Conservation (phyloP, 2,888 invertebrate species). For the Calameuta pallipes region DNA sequence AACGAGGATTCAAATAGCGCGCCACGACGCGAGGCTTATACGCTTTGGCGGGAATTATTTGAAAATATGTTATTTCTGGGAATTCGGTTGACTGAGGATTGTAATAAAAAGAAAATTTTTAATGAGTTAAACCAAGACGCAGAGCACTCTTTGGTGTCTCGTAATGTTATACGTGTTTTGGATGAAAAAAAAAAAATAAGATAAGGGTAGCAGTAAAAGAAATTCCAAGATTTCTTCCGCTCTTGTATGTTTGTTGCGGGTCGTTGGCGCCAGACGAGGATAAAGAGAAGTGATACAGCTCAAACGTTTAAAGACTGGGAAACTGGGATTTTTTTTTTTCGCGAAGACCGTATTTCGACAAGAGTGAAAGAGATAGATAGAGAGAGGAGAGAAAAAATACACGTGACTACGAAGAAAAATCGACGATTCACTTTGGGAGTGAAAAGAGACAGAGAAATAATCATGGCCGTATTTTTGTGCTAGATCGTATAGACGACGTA, state of each 20-base stretch:
- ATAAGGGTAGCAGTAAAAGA: neutral
- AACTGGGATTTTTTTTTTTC: slow-evolving; percentile 45
- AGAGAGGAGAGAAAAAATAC: slow-evolving; percentile 14
- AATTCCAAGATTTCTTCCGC: neutral
- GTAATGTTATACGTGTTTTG: neutral
- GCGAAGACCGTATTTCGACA: slow-evolving; percentile 26
- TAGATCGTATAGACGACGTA: slow-evolving; percentile 41
- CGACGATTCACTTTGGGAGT: neutral
- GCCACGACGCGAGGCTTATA: neutral
- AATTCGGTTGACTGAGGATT: neutral
- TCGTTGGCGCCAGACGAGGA: neutral
- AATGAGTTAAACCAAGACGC: neutral
- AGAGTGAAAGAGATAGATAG: slow-evolving; percentile 24
- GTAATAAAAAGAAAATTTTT: neutral
- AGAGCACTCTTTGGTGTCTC: neutral
- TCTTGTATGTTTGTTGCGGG: neutral
- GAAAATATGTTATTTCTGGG: neutral
- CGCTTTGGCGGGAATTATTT: neutral
- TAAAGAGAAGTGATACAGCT: slow-evolving; percentile 26
- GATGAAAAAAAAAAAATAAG: neutral
- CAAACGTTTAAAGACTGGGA: slow-evolving; percentile 48
- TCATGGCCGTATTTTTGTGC: slow-evolving; percentile 56
- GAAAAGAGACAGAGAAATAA: slow-evolving; percentile 32
- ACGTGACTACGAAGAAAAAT: neutral
- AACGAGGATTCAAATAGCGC: neutral